These are phyloP conservation scores for Anoplophora glabripennis DNA, from an alignment of 1,140 invertebrate genomes.

Conservation along the genomic window DNA sequence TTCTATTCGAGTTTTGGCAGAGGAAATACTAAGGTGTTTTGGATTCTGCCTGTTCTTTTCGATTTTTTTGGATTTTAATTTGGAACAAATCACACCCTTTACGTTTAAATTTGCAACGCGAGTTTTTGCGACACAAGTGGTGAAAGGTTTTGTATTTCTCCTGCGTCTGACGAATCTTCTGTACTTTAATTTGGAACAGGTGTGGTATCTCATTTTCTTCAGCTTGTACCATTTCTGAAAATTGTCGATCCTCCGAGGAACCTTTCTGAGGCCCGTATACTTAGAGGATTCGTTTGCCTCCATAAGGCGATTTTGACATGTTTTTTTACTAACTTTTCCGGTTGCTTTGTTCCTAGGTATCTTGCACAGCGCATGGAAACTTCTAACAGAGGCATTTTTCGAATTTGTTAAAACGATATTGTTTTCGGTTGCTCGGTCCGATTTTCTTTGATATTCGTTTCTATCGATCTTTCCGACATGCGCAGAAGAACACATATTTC, in stretches of 20 bases:
- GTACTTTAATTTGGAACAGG: too few relatives aligned
- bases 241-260: constrained; percentile 19
- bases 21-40: too few relatives aligned
- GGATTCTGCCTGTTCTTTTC: too few relatives aligned
- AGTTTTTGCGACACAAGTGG: too few relatives aligned
- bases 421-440: background rate
- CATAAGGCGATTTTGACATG: constrained; percentile 7
- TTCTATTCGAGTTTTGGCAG: too few relatives aligned
- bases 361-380: constrained; percentile 14
- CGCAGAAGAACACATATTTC: constrained; percentile 11
- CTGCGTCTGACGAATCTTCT: too few relatives aligned
- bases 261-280: background rate
- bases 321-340: background rate
- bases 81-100: too few relatives aligned
- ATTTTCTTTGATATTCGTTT: background rate
- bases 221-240: constrained; percentile 13
- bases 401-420: background rate
- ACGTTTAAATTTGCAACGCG: too few relatives aligned
- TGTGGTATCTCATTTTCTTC: constrained; percentile 4
- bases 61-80: too few relatives aligned
- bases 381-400: constrained; percentile 10
- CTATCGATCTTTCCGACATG: too few relatives aligned
- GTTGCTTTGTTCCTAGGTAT: constrained; percentile 2
- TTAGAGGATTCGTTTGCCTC: constrained; percentile 10
- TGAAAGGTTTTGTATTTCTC: too few relatives aligned